Evolutionary conservation across 2,888 invertebrate genomes (phyloP).

Genomic region (Mythimna pallens): DNA sequence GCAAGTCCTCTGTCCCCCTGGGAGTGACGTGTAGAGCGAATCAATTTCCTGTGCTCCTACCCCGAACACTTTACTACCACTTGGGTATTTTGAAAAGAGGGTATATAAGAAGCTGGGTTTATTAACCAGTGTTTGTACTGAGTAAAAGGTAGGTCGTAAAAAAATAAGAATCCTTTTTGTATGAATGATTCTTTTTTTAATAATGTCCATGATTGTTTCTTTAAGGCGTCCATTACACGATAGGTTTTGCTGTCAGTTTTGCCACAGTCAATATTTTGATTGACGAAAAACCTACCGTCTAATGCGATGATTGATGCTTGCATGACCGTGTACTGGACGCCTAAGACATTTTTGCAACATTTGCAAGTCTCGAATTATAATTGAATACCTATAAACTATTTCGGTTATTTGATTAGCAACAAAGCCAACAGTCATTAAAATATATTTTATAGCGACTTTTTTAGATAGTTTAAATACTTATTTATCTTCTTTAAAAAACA

Average conservation of each 20-base stretch:
- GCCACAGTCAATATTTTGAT: too few species aligned
- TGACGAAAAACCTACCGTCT: too few species aligned
- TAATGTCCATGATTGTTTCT: too few species aligned
- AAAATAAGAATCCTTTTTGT: neutral
- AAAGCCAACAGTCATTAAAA: neutral
- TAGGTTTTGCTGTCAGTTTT: too few species aligned
- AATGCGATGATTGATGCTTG: too few species aligned
- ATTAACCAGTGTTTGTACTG: constrained; percentile 3
- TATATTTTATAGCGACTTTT: too few species aligned
- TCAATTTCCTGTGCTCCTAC: constrained; percentile 61
- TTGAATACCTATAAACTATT: neutral
- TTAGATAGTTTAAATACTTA: too few species aligned
- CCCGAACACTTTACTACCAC: constrained; percentile 43
- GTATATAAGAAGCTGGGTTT: constrained; percentile 13
- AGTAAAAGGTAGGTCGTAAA: neutral
- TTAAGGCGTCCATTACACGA: too few species aligned
- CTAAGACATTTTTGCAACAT: too few species aligned
- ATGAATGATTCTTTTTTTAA: neutral
- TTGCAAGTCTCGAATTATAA: too few species aligned
- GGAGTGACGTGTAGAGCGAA: constrained; percentile 63
- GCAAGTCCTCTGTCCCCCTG: constrained; percentile 56
- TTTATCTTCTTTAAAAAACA: too few species aligned
- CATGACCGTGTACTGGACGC: too few species aligned
- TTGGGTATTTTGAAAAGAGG: constrained; percentile 38
- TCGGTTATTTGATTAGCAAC: neutral